Base-by-base conservation (phyloP, 92 coral and sea anemone species). In the Nematostella vectensis region DNA sequence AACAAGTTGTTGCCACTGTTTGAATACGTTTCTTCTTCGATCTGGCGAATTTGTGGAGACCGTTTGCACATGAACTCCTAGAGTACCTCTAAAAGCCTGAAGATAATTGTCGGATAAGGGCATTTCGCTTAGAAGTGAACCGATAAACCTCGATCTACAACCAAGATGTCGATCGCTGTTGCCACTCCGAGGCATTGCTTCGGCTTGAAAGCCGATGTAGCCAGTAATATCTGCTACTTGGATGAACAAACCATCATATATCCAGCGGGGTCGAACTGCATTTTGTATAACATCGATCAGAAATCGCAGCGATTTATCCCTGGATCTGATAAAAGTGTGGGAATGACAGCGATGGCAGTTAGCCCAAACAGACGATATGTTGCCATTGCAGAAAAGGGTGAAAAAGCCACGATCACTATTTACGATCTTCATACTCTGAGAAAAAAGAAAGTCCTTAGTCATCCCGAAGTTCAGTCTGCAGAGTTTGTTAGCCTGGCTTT, bases 401-500 rank as follows among this genome's bases (percentile, higher is more conserved):
- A 93, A 57, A 93, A 86, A 71, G 99, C 99, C 15, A 82, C 81
- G 19, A 75, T 93, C 36, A 93, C 96, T 37, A 80, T 93, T 30
- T 93, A 93, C 69, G 99, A 93, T 69, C 84, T 93, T 29, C 94
- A 93, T 70, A 93, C 99, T 22, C 50, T 93, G 50, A 68, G 99
- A 45, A 93, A 87, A 63, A 93, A 88, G 70, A 93, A 93, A 29
- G 99, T 93, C 4, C 80, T 93, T 17, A 82, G 85, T 52, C 68
- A 79, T 59, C 39, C 85, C 13, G 99, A 93, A 28, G 68, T 88
- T 24, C 93, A 87, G 73, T 80, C 96, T 2, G 72, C 70, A 4
- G 99, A 93, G 61, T 93, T 87, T 78, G 88, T 93, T 11, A 93
- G 99, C 64, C 68, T 93, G 63, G 99, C 99, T 8, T 93, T 93